Evolutionary conservation across 2,797 vertebrate species (phyloP).

Genomic region (Lemur catta): DNA sequence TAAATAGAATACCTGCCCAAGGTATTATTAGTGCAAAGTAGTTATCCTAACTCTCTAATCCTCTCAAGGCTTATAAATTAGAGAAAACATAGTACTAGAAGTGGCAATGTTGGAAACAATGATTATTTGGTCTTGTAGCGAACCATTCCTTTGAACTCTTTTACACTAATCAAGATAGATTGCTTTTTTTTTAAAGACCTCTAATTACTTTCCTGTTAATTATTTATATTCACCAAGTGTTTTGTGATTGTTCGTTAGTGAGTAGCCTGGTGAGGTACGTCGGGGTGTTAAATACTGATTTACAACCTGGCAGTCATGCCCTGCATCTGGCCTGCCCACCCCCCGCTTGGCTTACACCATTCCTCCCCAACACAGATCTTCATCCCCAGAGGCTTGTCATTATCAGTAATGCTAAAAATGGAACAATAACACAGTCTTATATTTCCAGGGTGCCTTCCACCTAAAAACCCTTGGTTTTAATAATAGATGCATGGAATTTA

Average conservation of each 20-base stretch:
- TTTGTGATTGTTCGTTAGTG: background rate
- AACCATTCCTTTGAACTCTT: constrained; percentile 13
- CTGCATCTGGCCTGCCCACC: background rate
- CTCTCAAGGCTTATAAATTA: background rate
- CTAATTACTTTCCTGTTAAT: constrained; percentile 60
- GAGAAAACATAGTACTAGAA: background rate
- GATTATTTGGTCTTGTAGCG: background rate
- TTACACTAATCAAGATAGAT: constrained; percentile 47
- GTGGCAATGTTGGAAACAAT: background rate
- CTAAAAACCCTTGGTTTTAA: background rate
- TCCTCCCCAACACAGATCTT: background rate
- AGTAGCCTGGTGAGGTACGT: background rate
- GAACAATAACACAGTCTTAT: background rate
- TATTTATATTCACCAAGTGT: constrained; percentile 47
- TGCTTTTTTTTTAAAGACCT: constrained; percentile 1
- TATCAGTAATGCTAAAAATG: background rate
- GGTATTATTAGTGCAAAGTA: background rate
- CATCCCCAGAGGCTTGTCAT: background rate
- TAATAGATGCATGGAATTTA: background rate
- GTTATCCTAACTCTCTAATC: background rate
- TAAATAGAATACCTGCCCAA: background rate
- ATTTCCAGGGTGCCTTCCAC: background rate
- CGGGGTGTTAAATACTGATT: background rate
- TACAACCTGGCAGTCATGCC: background rate
- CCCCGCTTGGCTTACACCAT: background rate